Conservation (phyloP, 2,888 invertebrate species). For the Lithophane leautieri region DNA sequence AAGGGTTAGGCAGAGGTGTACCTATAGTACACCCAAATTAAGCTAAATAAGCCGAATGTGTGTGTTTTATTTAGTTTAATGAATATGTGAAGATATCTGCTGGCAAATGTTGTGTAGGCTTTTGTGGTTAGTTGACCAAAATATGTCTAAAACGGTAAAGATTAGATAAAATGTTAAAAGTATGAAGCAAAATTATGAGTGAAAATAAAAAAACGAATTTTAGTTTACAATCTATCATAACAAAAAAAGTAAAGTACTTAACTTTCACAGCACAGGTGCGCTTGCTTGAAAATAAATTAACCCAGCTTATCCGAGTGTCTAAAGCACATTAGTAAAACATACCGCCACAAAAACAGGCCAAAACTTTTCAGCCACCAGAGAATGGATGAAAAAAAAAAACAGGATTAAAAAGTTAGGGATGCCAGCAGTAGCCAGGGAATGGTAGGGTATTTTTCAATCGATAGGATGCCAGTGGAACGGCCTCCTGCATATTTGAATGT, state of each 20-base stretch:
- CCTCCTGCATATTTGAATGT: conserved; percentile 78
- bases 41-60: no score
- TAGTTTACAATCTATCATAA: no score
- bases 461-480: conserved; percentile 58
- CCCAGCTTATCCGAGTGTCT: conserved; percentile 5
- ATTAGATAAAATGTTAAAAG: not conserved
- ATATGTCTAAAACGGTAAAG: not conserved
- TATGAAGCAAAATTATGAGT: not conserved
- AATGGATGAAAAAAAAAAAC: conserved; percentile 44
- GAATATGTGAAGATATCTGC: not conserved
- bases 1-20: no score
- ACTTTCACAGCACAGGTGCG: not conserved
- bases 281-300: conserved; percentile 29
- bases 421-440: conserved; percentile 23
- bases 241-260: not conserved
- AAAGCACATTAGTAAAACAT: conserved; percentile 34
- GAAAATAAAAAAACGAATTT: not conserved
- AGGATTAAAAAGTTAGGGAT: conserved; percentile 40
- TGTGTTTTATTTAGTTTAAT: not conserved
- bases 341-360: conserved; percentile 16
- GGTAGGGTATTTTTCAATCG: conserved; percentile 62
- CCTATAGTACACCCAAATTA: no score
- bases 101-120: not conserved
- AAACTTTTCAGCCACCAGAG: conserved; percentile 39
- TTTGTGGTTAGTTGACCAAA: not conserved